Evolutionary conservation across 2,888 invertebrate species (phyloP), one percentile per base, ranked within the genome.

Genomic region (Cancer borealis): DNA sequence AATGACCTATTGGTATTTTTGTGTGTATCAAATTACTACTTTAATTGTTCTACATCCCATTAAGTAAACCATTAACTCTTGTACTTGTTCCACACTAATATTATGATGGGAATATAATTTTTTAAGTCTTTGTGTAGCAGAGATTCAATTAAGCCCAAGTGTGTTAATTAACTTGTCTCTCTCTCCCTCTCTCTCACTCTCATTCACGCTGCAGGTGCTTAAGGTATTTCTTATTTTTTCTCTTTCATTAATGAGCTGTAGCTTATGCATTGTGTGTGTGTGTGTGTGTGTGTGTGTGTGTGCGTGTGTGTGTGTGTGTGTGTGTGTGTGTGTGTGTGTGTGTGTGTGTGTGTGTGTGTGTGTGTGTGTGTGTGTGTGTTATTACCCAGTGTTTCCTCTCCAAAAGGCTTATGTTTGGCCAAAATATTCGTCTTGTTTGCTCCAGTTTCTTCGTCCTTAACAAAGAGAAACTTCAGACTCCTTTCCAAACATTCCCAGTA

Each of bases 151-250:
- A 84, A 73, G 47, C 45, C n/a, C 39, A 47, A 10, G 89, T 54
- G 88, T 92, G n/a, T 88, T 88, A 88, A 87, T 87, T 92, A 92
- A 88, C 93, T 87, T 93, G 73, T 87, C 88, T 92, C 73, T 73
- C 73, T 73, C 73, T 26, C n/a, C 26, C 73, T 91, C 92, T 91
- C 47, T 89, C 47, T 39, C 92, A 21, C 45, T 87, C 46, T 60
- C 87, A 94, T 92, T 79, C 89, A 88, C 93, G 95, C 95, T 95
- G 94, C 96, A 96, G 96, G 96, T 96, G 94, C 96, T 96, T 96
- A 96, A 96, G 96, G 96, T 96, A 96, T 93, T 91, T 93, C 92
- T 93, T 54, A 47, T 60, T 92, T 91, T 90, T 94, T 95, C 30
- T 88, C 93, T 95, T 93, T 46, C 47, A 88, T 49, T 26, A 49